Evolutionary conservation across 2,888 invertebrate species (phyloP).

Genomic region (Philereme transversata): DNA sequence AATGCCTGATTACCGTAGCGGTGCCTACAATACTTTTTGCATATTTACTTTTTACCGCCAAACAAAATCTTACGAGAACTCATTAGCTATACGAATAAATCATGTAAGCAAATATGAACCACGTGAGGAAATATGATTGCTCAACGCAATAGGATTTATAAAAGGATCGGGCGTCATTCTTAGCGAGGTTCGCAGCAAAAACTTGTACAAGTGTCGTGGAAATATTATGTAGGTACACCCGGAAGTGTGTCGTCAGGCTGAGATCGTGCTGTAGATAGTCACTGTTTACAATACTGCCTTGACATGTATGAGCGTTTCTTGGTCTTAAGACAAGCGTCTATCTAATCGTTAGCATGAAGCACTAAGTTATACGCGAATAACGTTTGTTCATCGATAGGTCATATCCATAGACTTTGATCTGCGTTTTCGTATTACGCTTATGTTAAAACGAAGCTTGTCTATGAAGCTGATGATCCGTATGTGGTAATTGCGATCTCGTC

Average conservation of each 20-base stretch:
- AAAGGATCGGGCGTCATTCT: slow-evolving; percentile 37
- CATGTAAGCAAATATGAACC: slow-evolving; percentile 28
- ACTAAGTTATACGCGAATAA: not conserved
- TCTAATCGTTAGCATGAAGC: not conserved
- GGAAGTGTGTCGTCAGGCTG: slow-evolving; percentile 58
- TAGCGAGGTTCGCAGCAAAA: slow-evolving; percentile 40
- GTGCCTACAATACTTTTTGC: not conserved
- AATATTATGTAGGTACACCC: slow-evolving; percentile 51
- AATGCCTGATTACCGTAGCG: not conserved
- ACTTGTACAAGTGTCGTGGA: slow-evolving; percentile 47
- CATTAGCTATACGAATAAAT: slow-evolving; percentile 39
- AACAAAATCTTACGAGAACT: slow-evolving; percentile 31
- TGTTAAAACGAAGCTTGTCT: not conserved
- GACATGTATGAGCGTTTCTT: slow-evolving; percentile 54
- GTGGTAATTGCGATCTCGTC: slow-evolving; percentile 62
- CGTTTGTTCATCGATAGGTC: not conserved
- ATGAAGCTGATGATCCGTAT: slow-evolving; percentile 52
- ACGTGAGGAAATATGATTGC: slow-evolving; percentile 31
- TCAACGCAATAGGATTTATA: slow-evolving; percentile 21
- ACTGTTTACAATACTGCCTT: slow-evolving; percentile 55
- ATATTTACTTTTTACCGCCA: slow-evolving; percentile 29
- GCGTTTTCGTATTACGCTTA: not conserved
- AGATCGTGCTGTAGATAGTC: slow-evolving; percentile 34
- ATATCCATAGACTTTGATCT: not conserved
- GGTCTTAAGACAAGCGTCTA: not conserved